These are phyloP conservation scores for Eupithecia insigniata DNA, from an alignment of 2,888 invertebrate genomes.

Conservation along the genomic window DNA sequence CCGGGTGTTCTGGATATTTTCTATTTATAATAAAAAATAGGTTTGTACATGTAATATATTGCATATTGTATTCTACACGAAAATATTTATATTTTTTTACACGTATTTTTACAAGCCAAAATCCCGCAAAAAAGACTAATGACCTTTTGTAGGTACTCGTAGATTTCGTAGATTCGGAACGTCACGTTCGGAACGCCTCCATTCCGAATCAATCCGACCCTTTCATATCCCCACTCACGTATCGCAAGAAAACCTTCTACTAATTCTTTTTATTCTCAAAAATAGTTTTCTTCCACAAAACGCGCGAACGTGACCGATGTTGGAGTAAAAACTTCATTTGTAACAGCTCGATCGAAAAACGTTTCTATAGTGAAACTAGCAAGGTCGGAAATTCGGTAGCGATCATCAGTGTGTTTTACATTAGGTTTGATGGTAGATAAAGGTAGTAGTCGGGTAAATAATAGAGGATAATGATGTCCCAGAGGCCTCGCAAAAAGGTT, in stretches of 20 bases:
- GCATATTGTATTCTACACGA: too few relatives aligned
- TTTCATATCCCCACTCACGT: conserved; percentile 40
- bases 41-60: too few relatives aligned
- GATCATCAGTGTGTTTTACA: conserved; percentile 28
- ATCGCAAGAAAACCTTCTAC: conserved; percentile 37
- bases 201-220: conserved; percentile 41
- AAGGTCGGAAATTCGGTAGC: conserved; percentile 22
- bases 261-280: conserved; percentile 43
- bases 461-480: conserved; percentile 48
- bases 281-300: conserved; percentile 43
- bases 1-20: too few relatives aligned
- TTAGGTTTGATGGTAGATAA: conserved; percentile 43
- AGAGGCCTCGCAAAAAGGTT: conserved; percentile 48
- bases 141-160: neutral
- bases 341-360: neutral
- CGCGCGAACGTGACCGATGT: conserved; percentile 44
- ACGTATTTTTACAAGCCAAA: too few relatives aligned
- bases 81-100: too few relatives aligned
- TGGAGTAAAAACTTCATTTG: neutral
- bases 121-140: neutral
- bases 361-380: neutral
- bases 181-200: conserved; percentile 41
- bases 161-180: conserved; percentile 3
- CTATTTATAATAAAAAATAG: too few relatives aligned
- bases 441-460: conserved; percentile 46